Evolutionary conservation across 1,140 invertebrate species (phyloP).

Genomic region (Eueides isabella): DNA sequence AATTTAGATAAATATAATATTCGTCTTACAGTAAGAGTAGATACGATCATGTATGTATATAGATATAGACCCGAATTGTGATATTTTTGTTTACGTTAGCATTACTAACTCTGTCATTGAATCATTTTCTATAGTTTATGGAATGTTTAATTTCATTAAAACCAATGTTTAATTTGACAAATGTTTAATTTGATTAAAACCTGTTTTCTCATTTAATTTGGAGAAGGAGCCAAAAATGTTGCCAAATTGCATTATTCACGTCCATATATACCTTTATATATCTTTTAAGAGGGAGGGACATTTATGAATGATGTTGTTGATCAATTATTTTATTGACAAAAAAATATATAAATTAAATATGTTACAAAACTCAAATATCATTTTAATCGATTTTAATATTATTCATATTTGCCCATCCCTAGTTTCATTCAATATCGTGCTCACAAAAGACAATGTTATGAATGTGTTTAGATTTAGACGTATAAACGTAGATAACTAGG

Average conservation of each 20-base stretch:
- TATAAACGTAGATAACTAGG: conserved; percentile 46
- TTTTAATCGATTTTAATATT: neutral
- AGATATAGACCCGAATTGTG: conserved; percentile 70
- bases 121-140: conserved; percentile 26
- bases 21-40: conserved; percentile 40
- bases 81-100: conserved; percentile 66
- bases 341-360: neutral
- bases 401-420: conserved; percentile 2
- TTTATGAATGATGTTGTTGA: neutral
- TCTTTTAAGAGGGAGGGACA: conserved; percentile 1
- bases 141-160: conserved; percentile 26
- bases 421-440: conserved; percentile 57
- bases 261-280: conserved; percentile 54
- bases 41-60: conserved; percentile 40
- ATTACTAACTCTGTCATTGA: conserved; percentile 37
- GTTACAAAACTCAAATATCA: neutral
- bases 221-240: conserved; percentile 74
- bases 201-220: conserved; percentile 55
- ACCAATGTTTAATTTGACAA: conserved; percentile 28
- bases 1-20: conserved; percentile 29
- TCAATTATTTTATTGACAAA: neutral
- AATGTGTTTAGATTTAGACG: conserved; percentile 46
- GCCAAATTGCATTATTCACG: conserved; percentile 71
- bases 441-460: conserved; percentile 75
- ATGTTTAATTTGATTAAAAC: conserved; percentile 31